Evolutionary conservation across 2,113 vertebrate species (phyloP).

Genomic region (Eublepharis macularius): DNA sequence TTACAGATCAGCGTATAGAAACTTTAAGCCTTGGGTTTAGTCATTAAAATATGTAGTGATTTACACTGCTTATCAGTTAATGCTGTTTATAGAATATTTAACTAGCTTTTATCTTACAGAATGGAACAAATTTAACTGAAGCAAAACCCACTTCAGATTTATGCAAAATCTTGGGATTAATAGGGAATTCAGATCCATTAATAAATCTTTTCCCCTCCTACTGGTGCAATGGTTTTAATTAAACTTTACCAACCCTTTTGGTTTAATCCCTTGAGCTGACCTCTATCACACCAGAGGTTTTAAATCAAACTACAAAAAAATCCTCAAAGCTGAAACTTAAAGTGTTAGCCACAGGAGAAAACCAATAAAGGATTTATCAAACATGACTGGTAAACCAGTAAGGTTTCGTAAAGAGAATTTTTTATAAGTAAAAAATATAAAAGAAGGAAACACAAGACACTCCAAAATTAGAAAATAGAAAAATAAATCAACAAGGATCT

Average conservation of each 20-base stretch:
- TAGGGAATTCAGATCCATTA: slow-evolving; percentile 59
- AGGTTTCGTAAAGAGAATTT: slow-evolving; percentile 35
- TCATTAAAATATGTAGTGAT: slow-evolving; percentile 36
- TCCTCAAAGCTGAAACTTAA: slow-evolving; percentile 57
- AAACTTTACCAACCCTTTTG: slow-evolving; percentile 66
- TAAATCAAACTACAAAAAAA: slow-evolving; percentile 70
- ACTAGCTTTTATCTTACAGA: slow-evolving; percentile 51
- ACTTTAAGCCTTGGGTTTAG: slow-evolving; percentile 11
- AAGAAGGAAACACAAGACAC: not conserved
- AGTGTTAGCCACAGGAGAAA: slow-evolving; percentile 49
- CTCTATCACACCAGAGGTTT: slow-evolving; percentile 66
- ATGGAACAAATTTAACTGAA: slow-evolving; percentile 45
- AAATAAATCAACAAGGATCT: slow-evolving; percentile 25
- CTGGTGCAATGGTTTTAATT: slow-evolving; percentile 69
- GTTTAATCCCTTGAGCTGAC: slow-evolving; percentile 66
- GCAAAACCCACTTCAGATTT: slow-evolving; percentile 39
- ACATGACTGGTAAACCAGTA: slow-evolving; percentile 51
- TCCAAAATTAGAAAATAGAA: slow-evolving; percentile 41
- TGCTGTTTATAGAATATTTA: slow-evolving; percentile 28
- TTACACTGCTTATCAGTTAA: slow-evolving; percentile 36
- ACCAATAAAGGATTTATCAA: slow-evolving; percentile 63
- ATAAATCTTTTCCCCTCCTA: slow-evolving; percentile 46
- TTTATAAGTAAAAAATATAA: slow-evolving; percentile 12
- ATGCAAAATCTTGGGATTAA: slow-evolving; percentile 58
- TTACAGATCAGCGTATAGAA: slow-evolving; percentile 15